Percentiles rank a stretch among this genome's conserved stretches.
Evolutionary conservation across 2,113 vertebrate species (phyloP).

Genomic region (Saguinus imperator): DNA sequence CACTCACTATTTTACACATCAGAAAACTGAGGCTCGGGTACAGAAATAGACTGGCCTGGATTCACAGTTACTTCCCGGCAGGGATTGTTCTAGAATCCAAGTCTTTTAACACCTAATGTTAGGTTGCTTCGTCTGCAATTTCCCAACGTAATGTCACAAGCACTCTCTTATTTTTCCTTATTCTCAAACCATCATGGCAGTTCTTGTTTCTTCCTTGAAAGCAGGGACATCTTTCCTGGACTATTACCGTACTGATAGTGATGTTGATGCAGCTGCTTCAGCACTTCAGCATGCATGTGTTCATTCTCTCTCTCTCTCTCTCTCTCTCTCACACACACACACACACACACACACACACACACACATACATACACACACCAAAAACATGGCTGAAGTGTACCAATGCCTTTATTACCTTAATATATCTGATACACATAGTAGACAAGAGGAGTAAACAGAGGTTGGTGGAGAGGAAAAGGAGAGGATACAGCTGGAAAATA

Average conservation of each 20-base stretch:
- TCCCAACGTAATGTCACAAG: neutral
- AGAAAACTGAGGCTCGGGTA: neutral
- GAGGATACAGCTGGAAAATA: neutral
- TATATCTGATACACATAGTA: neutral
- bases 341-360: neutral
- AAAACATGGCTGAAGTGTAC: neutral
- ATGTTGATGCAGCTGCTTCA: neutral
- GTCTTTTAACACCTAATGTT: neutral
- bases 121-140: neutral
- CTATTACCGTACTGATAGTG: neutral
- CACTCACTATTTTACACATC: neutral
- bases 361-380: neutral
- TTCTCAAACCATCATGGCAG: conserved; percentile 45
- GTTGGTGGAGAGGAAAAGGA: neutral
- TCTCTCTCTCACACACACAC: neutral
- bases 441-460: neutral
- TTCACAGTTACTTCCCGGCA: neutral
- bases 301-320: neutral
- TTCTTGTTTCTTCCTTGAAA: conserved; percentile 4
- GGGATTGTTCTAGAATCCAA: neutral
- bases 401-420: neutral
- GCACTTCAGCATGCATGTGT: neutral
- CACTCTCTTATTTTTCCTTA: neutral
- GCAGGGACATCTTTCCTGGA: neutral
- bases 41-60: neutral